These are phyloP conservation scores for Homarus americanus DNA, from an alignment of 1,140 invertebrate species.

Conservation along the genomic window DNA sequence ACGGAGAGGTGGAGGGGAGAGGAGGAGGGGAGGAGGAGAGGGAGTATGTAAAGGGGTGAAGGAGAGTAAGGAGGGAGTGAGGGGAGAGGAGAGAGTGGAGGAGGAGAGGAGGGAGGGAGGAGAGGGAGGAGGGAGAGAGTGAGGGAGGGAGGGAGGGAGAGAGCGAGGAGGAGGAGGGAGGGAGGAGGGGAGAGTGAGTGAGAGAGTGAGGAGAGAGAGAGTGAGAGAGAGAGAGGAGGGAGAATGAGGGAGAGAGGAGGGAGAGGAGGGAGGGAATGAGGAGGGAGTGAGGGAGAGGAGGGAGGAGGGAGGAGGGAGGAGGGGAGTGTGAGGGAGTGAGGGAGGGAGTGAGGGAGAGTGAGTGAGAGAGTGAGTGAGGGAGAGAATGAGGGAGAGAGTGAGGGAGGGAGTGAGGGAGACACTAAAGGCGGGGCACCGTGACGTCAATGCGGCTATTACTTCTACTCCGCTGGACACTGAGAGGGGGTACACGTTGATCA, in stretches of 20 bases:
- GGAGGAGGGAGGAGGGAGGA: background rate
- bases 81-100: background rate
- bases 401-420: background rate
- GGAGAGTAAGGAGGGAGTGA: background rate
- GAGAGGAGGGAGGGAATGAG: background rate
- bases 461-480: too few relatives aligned
- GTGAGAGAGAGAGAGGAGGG: too few relatives aligned
- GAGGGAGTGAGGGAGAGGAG: conserved; percentile 4
- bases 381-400: conserved; percentile 3
- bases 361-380: background rate
- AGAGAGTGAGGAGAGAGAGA: background rate
- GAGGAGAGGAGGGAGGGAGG: too few relatives aligned
- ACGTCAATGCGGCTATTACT: too few relatives aligned
- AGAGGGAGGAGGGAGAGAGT: background rate
- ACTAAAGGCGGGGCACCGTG: too few relatives aligned
- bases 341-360: background rate
- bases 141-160: background rate
- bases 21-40: background rate
- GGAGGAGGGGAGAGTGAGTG: background rate
- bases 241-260: background rate
- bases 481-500: too few relatives aligned
- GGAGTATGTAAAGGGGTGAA: background rate
- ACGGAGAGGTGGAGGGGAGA: background rate
- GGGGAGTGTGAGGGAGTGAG: background rate
- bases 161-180: too few relatives aligned